Evolutionary conservation across 1,140 invertebrate species (phyloP).

Genomic region (Anastrepha obliqua): DNA sequence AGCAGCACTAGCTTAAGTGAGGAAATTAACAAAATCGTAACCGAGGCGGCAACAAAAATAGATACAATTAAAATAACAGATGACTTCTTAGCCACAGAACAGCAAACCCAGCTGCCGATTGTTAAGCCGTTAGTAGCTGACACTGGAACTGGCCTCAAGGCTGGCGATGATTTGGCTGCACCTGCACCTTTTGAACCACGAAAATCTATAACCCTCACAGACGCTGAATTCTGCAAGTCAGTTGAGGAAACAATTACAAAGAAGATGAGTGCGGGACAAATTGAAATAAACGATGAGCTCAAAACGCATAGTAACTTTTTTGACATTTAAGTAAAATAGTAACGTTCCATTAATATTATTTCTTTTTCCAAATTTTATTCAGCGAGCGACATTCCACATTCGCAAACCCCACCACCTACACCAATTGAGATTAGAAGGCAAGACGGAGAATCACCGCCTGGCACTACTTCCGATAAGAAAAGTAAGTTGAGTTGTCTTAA

Average conservation of each 20-base stretch:
- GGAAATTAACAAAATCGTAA: slow-evolving; percentile 55
- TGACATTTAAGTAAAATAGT: background rate
- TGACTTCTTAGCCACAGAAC: slow-evolving; percentile 63
- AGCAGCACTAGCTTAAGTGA: slow-evolving; percentile 1
- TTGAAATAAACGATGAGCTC: slow-evolving; percentile 71
- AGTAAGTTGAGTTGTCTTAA: background rate
- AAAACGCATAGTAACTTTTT: slow-evolving; percentile 63
- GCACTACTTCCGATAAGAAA: slow-evolving; percentile 31
- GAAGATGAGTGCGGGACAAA: slow-evolving; percentile 73
- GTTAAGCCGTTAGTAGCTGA: background rate
- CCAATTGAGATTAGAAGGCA: slow-evolving; percentile 71
- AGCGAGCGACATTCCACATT: slow-evolving; percentile 72
- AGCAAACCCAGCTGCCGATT: slow-evolving; percentile 44
- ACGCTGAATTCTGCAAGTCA: slow-evolving; percentile 73
- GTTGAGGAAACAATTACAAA: slow-evolving; percentile 72
- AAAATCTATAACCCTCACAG: slow-evolving; percentile 67
- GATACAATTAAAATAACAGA: slow-evolving; percentile 67
- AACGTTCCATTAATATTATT: background rate
- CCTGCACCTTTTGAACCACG: slow-evolving; percentile 67
- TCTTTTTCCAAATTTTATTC: slow-evolving; percentile 16
- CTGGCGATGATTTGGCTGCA: slow-evolving; percentile 57
- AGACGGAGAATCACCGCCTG: slow-evolving; percentile 47
- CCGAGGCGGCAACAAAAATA: slow-evolving; percentile 62
- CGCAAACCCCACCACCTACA: slow-evolving; percentile 73
- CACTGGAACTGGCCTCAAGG: background rate